These are phyloP conservation scores for Nipponia nippon DNA, from an alignment of 2,113 vertebrate genomes.

Conservation along the genomic window DNA sequence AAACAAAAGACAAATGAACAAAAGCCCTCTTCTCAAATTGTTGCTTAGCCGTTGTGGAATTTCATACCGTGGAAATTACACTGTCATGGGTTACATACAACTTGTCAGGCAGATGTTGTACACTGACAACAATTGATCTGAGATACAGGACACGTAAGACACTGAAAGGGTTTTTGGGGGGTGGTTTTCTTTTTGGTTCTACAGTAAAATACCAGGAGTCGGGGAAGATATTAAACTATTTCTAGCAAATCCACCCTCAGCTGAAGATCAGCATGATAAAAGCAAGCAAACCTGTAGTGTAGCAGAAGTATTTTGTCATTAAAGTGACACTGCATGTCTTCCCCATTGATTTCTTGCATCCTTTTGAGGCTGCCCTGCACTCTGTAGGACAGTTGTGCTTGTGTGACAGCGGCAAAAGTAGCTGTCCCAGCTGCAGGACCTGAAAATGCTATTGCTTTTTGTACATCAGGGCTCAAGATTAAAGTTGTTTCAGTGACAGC, in stretches of 20 bases:
- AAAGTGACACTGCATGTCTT: background rate
- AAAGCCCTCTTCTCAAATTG: background rate
- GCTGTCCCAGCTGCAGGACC: background rate
- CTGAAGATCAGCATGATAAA: background rate
- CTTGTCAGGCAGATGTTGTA: background rate
- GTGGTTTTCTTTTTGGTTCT: background rate
- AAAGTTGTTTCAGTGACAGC: background rate
- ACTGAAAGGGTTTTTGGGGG: background rate
- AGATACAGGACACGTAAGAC: background rate
- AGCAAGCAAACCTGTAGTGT: background rate
- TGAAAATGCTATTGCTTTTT: background rate
- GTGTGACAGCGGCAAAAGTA: background rate
- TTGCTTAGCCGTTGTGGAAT: background rate
- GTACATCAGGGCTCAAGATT: background rate
- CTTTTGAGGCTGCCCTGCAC: background rate
- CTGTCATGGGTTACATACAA: background rate
- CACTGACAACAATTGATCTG: background rate
- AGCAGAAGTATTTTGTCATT: background rate
- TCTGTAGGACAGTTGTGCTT: background rate
- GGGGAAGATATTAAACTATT: background rate
- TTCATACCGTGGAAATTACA: background rate
- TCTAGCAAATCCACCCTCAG: background rate
- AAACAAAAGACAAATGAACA: background rate
- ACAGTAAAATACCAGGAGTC: background rate
- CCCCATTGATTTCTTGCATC: background rate